Evolutionary conservation across 2,797 vertebrate genomes (phyloP), one percentile per base, ranked within the genome.

Genomic region (Zalophus californianus): DNA sequence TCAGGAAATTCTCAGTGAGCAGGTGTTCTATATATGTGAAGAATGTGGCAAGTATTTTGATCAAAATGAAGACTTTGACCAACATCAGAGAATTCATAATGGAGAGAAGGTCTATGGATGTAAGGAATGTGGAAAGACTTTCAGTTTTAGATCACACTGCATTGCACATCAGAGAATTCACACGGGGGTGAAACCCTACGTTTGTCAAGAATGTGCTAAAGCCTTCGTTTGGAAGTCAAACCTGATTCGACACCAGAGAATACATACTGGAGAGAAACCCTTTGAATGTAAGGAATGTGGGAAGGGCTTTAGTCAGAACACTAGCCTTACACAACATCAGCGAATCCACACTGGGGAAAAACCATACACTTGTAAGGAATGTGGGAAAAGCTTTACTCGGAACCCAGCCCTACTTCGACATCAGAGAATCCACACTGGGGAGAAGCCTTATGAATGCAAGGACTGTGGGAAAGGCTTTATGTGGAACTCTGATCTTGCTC

Each of bases 61-160:
- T 92, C 99, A 99, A 99, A 99, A 99, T 35, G 99, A 99, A 21
- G 99, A 99, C 98, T 99, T 99, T 96, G 98, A 99, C 90, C 99
- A 99, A 91, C 99, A 99, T 90, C 99, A 99, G 95, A 99, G 99
- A 95, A 99, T 99, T 7, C 99, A 99, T 98, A 99, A 99, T 0
- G 99, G 99, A 13, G 99, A 99, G 90, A 99, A 96, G 38, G 64
- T 91, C 86, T 97, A 94, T 58, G 86, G 83, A 79, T 97, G 91
- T 68, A 97, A 97, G 20, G 96, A 98, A 41, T 97, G 96, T 85
- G 86, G 96, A 35, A 98, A 98, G 83, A 92, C 86, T 86, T 97
- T 97, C 41, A 93, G 77, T 77, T 97, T 97, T 94, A 91, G 91
- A 80, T 97, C 96, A 9, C 92, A 93, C 2, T 94, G 94, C 68